Conservation (phyloP, 1,140 invertebrate genomes). For the Drosophila seguyi region DNA sequence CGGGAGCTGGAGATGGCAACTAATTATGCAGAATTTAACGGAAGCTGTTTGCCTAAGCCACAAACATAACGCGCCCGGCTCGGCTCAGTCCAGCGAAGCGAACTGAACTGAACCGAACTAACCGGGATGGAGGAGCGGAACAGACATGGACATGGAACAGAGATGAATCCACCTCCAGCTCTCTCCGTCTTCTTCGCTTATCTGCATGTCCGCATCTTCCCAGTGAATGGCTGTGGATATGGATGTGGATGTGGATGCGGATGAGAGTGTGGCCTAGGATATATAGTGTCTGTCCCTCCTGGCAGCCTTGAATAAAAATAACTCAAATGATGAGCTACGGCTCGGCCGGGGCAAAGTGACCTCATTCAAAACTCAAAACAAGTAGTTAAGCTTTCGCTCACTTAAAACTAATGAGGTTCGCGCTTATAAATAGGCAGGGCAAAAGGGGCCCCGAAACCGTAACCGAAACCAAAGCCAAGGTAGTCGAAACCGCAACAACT, state of each 20-base stretch:
- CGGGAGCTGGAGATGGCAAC: conserved; percentile 72
- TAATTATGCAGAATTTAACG: conserved; percentile 83
- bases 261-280: conserved; percentile 34
- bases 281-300: conserved; percentile 44
- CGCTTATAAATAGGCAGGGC: conserved; percentile 72
- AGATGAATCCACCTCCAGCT: conserved; percentile 7
- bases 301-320: conserved; percentile 80
- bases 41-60: conserved; percentile 80
- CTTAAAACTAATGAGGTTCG: conserved; percentile 82
- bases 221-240: conserved; percentile 25
- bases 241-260: conserved; percentile 22
- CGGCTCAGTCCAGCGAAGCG: conserved; percentile 51
- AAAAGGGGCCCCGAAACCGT: conserved; percentile 9
- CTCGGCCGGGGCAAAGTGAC: conserved; percentile 68
- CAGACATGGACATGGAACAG: conserved; percentile 20
- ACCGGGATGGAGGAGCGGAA: conserved; percentile 37
- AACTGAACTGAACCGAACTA: conserved; percentile 48
- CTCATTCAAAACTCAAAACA: conserved; percentile 84
- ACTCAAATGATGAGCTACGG: conserved; percentile 76
- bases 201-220: conserved; percentile 26
- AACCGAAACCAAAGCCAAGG: conserved; percentile 30
- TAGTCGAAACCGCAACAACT: conserved; percentile 56
- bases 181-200: conserved; percentile 18
- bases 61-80: conserved; percentile 36
- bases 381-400: conserved; percentile 82